A percentile compares a stretch with the other conserved stretches of the same genome.
These are phyloP conservation scores for Amblyteles armatorius DNA, from an alignment of 2,888 invertebrate species.

Conservation along the genomic window DNA sequence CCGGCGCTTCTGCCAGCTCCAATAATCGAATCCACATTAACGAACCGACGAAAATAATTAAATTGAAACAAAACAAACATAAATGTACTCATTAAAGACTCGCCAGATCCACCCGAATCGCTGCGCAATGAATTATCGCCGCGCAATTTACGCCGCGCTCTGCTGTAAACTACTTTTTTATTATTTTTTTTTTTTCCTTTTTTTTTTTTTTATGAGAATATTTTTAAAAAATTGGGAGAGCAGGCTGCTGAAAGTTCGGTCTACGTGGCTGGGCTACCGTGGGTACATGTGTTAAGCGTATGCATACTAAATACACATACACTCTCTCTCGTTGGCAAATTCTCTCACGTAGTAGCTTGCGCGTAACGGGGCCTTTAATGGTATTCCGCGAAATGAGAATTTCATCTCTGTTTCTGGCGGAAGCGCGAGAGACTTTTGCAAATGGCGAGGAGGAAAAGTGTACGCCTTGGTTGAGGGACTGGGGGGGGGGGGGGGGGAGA, in stretches of 20 bases:
- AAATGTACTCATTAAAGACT: neutral
- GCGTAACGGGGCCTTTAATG: slow-evolving; percentile 60
- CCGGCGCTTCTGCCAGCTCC: too few relatives aligned
- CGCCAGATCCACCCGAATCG: too few relatives aligned
- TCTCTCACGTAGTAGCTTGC: slow-evolving; percentile 67
- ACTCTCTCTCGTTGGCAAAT: slow-evolving; percentile 61
- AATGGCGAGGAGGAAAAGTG: slow-evolving; percentile 39
- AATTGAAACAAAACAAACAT: neutral
- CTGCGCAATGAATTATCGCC: neutral
- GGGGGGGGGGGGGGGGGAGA: neutral
- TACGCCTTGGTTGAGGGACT: neutral
- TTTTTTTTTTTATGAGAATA: neutral
- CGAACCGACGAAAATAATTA: neutral
- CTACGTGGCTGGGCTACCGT: neutral
- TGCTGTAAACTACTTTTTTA: neutral
- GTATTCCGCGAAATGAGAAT: slow-evolving; percentile 66
- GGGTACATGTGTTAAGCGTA: slow-evolving; percentile 29
- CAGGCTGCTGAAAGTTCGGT: slow-evolving; percentile 10
- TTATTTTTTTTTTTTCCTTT: neutral
- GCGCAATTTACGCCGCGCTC: neutral
- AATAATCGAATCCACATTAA: too few relatives aligned
- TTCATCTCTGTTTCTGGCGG: slow-evolving; percentile 50
- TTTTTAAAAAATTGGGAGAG: neutral
- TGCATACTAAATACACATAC: slow-evolving; percentile 52
- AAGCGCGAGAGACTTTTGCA: slow-evolving; percentile 49